Conservation (phyloP, 2,113 vertebrate genomes). For the Pituophis catenifer region DNA sequence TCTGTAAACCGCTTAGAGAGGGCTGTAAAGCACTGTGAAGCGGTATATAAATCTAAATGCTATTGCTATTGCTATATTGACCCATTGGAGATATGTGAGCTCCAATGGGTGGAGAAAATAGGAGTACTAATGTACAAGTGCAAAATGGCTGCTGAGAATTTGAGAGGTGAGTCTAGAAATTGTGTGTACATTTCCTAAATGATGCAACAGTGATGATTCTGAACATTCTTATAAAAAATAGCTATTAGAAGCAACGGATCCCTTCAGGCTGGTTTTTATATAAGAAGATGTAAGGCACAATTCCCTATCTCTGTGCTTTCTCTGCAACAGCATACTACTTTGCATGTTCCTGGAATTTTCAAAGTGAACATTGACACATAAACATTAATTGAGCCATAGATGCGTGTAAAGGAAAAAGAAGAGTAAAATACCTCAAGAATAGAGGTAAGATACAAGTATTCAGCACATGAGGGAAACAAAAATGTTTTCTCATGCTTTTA, state of each 20-base stretch:
- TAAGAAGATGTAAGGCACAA: constrained; percentile 67
- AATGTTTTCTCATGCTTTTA: neutral
- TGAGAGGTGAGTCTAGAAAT: neutral
- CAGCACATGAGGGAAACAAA: neutral
- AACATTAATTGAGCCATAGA: neutral
- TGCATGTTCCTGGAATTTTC: constrained; percentile 18
- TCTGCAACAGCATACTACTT: constrained; percentile 45
- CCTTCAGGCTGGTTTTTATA: constrained; percentile 62
- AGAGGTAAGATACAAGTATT: neutral
- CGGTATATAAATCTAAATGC: no score
- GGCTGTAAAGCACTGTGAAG: no score
- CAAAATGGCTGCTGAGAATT: neutral
- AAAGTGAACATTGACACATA: neutral
- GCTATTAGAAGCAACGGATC: constrained; percentile 71
- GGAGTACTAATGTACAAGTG: neutral
- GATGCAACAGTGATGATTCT: constrained; percentile 61
- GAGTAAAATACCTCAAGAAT: neutral
- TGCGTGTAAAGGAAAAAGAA: neutral
- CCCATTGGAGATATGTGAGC: neutral
- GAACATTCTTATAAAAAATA: constrained; percentile 66
- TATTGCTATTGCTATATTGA: neutral
- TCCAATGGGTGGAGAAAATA: neutral
- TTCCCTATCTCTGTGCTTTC: constrained; percentile 51
- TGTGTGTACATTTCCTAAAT: neutral
- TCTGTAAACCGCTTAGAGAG: no score